A percentile compares a stretch with the other conserved stretches of the same genome.
Conservation (phyloP, 2,888 invertebrate species). For the Eupeodes latifasciatus region DNA sequence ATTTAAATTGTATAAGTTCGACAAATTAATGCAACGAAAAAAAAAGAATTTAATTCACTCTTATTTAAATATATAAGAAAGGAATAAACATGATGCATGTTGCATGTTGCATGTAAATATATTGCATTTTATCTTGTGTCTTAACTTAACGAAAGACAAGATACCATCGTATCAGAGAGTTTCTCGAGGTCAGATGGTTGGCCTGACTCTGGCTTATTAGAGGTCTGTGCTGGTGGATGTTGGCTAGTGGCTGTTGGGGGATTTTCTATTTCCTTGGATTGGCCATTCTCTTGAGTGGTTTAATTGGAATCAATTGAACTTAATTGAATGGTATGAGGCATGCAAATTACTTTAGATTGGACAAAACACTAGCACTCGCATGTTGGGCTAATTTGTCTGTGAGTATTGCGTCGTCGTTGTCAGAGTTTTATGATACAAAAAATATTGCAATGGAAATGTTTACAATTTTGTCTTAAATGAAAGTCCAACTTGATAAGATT, state of each 20-base stretch:
- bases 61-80: conserved; percentile 31
- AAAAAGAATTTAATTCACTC: conserved; percentile 44
- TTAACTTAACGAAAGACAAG: conserved; percentile 38
- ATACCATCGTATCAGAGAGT: neutral
- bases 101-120: neutral
- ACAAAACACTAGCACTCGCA: conserved; percentile 24
- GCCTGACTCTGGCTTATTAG: conserved; percentile 10
- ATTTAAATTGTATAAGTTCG: conserved; percentile 12
- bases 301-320: conserved; percentile 73
- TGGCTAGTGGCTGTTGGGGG: neutral
- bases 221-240: no score
- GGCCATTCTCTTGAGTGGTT: conserved; percentile 49
- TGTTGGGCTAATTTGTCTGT: conserved; percentile 43
- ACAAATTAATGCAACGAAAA: conserved; percentile 46
- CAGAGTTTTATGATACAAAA: neutral
- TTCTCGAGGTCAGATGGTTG: conserved; percentile 55
- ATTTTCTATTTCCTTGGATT: conserved; percentile 40
- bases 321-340: conserved; percentile 67
- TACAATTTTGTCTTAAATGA: conserved; percentile 16
- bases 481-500: conserved; percentile 23
- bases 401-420: conserved; percentile 25
- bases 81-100: conserved; percentile 5
- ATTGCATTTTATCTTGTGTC: neutral
- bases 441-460: conserved; percentile 32
- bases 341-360: conserved; percentile 70